Evolutionary conservation across 2,113 vertebrate genomes (phyloP), one percentile per base, ranked within the genome.

Genomic region (Microcebus griseorufus): DNA sequence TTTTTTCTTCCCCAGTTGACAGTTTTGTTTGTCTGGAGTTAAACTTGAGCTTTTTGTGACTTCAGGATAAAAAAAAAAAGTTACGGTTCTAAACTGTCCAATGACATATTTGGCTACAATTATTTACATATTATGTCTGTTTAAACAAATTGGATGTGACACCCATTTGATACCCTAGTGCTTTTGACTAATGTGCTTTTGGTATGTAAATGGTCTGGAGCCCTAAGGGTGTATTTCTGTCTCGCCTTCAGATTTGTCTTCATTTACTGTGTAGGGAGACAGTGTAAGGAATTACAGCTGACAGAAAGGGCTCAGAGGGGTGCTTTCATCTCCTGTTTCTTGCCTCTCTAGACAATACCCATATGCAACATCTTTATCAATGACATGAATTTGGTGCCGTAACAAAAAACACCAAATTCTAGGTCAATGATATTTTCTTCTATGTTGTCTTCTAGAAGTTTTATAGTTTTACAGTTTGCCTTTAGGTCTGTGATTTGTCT

Each of bases 331-430:
- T 98, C 94, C 92, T 93, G 93, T 97, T 98, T 98, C 97, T 87
- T 93, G 90, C 97, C 97, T 92, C 97, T 86, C 96, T 98, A 99
- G 99, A 99, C 98, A 99, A 99, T 0, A 99, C 99, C 42, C 99
- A 99, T 5, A 99, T 99, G 95, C 99, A 98, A 98, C 1, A 73
- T 99, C 95, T 99, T 99, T 93, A 98, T 99, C 99, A 99, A 98
- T 0, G 99, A 99, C 9, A 98, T 99, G 94, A 99, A 99, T 65
- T 42, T 72, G 70, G 70, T 72, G 70, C 23, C 25, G 10, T 72
- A 99, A 99, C 98, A 99, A 99, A 99, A 99, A 99, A 25, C 37
- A 72, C 51, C 81, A 92, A 82, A 69, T 73, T 55, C 65, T 65
- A 5, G 58, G 48, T 73, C 20, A 76, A 76, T 13, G 58, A 48